Evolutionary conservation across 2,113 vertebrate genomes (phyloP).

Genomic region (Anoplopoma fimbria): DNA sequence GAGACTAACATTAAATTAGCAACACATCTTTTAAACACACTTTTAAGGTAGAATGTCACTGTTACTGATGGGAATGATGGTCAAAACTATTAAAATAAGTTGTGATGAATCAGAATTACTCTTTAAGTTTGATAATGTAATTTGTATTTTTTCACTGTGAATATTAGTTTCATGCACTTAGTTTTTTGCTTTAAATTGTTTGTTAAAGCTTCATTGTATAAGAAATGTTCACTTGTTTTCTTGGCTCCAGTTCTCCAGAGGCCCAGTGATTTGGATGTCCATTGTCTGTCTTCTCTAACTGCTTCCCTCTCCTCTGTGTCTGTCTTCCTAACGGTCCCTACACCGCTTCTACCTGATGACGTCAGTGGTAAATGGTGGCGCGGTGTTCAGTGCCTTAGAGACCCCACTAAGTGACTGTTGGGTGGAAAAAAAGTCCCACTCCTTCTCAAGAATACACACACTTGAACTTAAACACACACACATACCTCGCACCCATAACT

Average conservation of each 20-base stretch:
- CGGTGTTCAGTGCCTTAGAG: conserved; percentile 52
- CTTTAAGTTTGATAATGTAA: too few relatives aligned
- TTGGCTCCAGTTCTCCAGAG: background rate
- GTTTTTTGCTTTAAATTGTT: background rate
- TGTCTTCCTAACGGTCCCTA: too few relatives aligned
- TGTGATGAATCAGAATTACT: too few relatives aligned
- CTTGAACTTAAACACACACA: conserved; percentile 1
- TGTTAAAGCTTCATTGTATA: background rate
- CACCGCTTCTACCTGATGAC: conserved; percentile 25
- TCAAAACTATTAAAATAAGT: too few relatives aligned
- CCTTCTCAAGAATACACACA: conserved; percentile 23
- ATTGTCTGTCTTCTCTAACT: too few relatives aligned
- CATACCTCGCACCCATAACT: background rate
- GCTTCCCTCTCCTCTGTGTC: too few relatives aligned
- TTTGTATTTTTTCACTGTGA: conserved; percentile 1
- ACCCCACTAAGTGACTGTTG: conserved; percentile 52
- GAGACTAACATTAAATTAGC: background rate
- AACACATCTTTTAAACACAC: background rate
- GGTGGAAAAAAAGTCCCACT: conserved; percentile 24
- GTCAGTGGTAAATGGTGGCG: conserved; percentile 60
- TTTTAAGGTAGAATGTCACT: background rate
- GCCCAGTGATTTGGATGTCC: background rate
- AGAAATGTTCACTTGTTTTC: background rate
- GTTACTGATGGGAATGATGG: background rate
- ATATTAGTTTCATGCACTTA: background rate